Base-by-base conservation (phyloP, 2,797 vertebrate genomes). In the Oreortyx pictus region DNA sequence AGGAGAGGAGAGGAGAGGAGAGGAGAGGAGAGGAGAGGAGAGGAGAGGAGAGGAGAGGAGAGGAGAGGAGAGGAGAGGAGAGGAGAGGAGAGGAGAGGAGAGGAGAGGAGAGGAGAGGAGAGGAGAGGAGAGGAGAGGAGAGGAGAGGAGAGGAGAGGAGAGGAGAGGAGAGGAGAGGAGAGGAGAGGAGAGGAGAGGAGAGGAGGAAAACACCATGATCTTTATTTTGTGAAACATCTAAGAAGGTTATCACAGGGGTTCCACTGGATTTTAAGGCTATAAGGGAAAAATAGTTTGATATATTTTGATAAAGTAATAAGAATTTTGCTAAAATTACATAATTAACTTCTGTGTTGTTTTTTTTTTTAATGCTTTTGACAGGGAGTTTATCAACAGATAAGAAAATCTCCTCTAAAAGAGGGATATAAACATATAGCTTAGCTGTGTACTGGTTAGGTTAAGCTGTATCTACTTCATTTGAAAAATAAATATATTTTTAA, bases 271-370 rank as follows among this genome's bases (percentile, higher is more conserved):
- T 91, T 64, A 66, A 92, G 66, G 11, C 14, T 62, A 41, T 7
- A 18, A 57, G 7, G 23, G 89, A 84, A 14, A 4, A 77, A 29
- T 29, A 76, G 16, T 68, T 72, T 3, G 5, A 22, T 64, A 68
- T 0, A 0, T 16, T 80, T 7, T 67, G 19, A 75, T 66, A 82
- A 85, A 74, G 2, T 75, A 84, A 67, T 23, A 74, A 92, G 88
- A 94, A 78, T 19, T 27, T 23, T 57, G 14, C 2, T 93, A 91
- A 94, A 95, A 94, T 90, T 87, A 27, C 35, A 65, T 59, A 60
- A 82, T 76, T 88, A 82, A 41, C 79, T 80, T 84, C 77, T 84
- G 24, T 76, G 41, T 2, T 37, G 92, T 93, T 89, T 15, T 23
- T 37, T 93, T 93, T 89, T 15, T 23, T 82, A 93, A 93, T 15